Evolutionary conservation across 2,888 invertebrate species (phyloP), one percentile per base, ranked within the genome.

Genomic region (Lasioglossum villosulum): DNA sequence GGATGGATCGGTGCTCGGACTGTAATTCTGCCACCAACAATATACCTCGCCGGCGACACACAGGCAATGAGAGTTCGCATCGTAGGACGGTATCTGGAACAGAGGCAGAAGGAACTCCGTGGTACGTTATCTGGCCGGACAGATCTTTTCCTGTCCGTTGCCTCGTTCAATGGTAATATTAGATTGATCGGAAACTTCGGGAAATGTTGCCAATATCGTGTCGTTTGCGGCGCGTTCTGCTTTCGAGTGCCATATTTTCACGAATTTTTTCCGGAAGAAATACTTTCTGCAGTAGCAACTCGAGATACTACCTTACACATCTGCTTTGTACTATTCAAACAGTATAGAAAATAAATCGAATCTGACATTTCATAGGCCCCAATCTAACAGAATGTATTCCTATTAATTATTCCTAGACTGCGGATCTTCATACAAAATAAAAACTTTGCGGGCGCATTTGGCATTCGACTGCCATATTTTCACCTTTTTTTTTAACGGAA

Each of bases 41-140:
- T 94, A 94, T 81, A 94, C 93, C 78, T 94, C 94, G 39, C 94
- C 94, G 34, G 92, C 94, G 56, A 94, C 94, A 90, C 94, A 94
- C 72, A 94, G 92, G 82, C 94, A 94, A 84, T 94, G 94, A 39
- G 94, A 93, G 87, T 93, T 94, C 42, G 89, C 87, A 80, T 94
- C 94, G 82, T 89, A 88, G n/a, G 93, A 93, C 66, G 94, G 93
- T 85, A 94, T 94, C 94, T 94, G 88, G 72, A 82, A 75, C 19
- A 72, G 27, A 37, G 75, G 68, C 6, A 63, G 39, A 52, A 23
- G 27, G 66, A 42, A 66, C 68, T 86, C 73, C 37, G 37, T 52
- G 52, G 59, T 30, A 66, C 19, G 66, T 34, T 66, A 66, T 34
- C 66, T 19, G 56, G 34, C 34, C 16, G 30, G n/a, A 72, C 1